Percentiles rank a stretch among this genome's conserved stretches.
Evolutionary conservation across 2,888 invertebrate genomes (phyloP).

Genomic region (Microplitis deprimator): DNA sequence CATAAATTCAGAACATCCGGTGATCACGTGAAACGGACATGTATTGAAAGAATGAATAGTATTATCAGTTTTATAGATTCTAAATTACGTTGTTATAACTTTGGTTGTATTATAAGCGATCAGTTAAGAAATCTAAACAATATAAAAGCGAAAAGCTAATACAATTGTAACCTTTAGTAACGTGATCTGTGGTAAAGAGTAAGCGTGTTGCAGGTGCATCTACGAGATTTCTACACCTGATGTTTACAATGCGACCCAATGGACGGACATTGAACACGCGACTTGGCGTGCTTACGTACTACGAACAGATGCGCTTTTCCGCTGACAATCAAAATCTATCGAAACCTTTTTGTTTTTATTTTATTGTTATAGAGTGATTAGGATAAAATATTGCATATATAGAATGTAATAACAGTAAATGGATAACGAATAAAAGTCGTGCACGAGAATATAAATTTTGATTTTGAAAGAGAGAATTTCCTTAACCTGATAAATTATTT

Average conservation of each 20-base stretch:
- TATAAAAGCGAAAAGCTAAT: not conserved
- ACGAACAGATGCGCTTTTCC: conserved; percentile 13
- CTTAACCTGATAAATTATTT: too few relatives aligned
- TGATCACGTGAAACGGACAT: conserved; percentile 27
- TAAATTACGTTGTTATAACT: not conserved
- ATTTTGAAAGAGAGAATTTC: too few relatives aligned
- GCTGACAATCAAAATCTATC: not conserved
- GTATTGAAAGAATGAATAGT: conserved; percentile 14
- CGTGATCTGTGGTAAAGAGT: not conserved
- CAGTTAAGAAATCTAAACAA: not conserved
- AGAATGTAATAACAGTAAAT: too few relatives aligned
- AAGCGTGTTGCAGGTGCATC: not conserved
- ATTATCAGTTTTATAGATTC: conserved; percentile 2
- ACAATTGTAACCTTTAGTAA: not conserved
- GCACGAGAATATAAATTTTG: too few relatives aligned
- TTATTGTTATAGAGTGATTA: not conserved
- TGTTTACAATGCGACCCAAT: not conserved
- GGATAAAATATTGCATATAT: too few relatives aligned
- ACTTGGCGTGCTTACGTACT: conserved; percentile 47
- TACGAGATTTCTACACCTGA: conserved; percentile 15
- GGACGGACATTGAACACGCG: conserved; percentile 45
- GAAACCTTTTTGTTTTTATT: not conserved
- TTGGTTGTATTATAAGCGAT: too few relatives aligned
- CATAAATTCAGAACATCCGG: conserved; percentile 15
- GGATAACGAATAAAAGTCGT: too few relatives aligned